Evolutionary conservation across 2,888 invertebrate species (phyloP).

Genomic region (Himalopsyche tibetana): DNA sequence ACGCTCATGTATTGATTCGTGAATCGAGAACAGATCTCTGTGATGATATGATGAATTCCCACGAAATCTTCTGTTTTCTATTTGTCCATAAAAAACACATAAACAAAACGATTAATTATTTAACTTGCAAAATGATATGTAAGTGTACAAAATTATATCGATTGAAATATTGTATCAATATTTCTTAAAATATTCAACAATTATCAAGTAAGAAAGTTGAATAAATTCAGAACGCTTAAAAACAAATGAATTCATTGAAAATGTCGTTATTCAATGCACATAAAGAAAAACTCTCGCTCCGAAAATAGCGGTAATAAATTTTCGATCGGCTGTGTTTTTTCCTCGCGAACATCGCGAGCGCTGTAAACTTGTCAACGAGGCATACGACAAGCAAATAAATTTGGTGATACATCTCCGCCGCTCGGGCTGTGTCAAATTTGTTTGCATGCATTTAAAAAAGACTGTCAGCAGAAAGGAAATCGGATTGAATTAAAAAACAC

Average conservation of each 20-base stretch:
- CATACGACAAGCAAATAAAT: constrained; percentile 18
- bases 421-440: neutral
- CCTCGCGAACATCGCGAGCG: neutral
- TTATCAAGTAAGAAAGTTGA: too few relatives aligned
- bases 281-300: neutral
- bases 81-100: too few relatives aligned
- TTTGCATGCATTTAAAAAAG: constrained; percentile 3
- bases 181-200: too few relatives aligned
- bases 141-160: too few relatives aligned
- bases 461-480: neutral
- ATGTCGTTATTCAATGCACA: neutral
- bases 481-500: neutral
- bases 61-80: too few relatives aligned
- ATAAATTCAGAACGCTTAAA: neutral
- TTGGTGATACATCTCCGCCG: constrained; percentile 22
- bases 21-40: too few relatives aligned
- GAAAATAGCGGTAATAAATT: neutral
- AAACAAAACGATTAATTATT: too few relatives aligned
- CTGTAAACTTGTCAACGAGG: constrained; percentile 25
- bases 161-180: too few relatives aligned
- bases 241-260: neutral
- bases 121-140: too few relatives aligned
- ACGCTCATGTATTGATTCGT: too few relatives aligned
- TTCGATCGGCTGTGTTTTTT: constrained; percentile 12
- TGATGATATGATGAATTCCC: too few relatives aligned